phyloP scores from a whole-genome alignment of 2,888 invertebrate genomes.

The Unio pictorum region DNA sequence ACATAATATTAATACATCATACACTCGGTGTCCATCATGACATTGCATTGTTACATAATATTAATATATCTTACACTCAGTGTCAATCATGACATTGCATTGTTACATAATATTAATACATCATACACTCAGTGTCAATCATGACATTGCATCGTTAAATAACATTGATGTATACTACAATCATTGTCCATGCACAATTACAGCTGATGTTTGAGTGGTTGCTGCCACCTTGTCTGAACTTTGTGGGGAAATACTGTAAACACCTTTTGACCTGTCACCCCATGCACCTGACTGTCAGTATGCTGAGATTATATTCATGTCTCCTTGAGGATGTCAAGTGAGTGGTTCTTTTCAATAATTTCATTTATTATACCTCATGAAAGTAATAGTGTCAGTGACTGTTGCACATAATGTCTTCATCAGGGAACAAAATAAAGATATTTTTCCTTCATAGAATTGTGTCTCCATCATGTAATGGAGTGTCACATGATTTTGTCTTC shows the following conservation, averaged over 20 bases:
- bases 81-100: no score
- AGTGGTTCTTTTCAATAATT: conserved; percentile 4
- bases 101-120: background rate
- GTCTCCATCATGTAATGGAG: background rate
- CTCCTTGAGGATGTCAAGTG: conserved; percentile 68
- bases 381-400: background rate
- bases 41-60: no score
- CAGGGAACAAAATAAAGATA: no score
- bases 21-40: no score
- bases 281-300: conserved; percentile 66
- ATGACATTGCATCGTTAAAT: background rate
- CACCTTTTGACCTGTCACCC: conserved; percentile 63
- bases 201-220: conserved; percentile 71
- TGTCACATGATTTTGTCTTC: background rate
- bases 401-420: no score
- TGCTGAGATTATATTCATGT: conserved; percentile 67
- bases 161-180: background rate
- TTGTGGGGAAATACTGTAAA: conserved; percentile 65
- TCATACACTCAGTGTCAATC: no score
- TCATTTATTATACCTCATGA: background rate
- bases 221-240: conserved; percentile 66
- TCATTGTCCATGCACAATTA: conserved; percentile 7
- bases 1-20: no score
- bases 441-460: no score
- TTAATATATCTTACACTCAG: no score